phyloP scores from a whole-genome alignment of 2,888 invertebrate species.

The Macropis europaea region DNA sequence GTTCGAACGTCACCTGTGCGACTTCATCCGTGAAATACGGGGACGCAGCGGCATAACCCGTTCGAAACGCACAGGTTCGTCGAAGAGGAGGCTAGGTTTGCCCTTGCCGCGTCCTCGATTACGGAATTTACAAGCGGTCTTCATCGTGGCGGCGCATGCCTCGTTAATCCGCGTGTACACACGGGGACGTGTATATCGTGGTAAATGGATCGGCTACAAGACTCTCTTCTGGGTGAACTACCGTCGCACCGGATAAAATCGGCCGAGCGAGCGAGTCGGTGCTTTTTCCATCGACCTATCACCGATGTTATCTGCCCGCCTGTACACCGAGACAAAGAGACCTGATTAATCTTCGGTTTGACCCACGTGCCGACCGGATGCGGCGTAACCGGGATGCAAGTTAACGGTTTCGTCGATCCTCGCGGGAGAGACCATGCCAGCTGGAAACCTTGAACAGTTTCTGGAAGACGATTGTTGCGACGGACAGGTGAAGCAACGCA shows the following conservation, averaged over 20 bases:
- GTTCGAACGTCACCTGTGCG: constrained; percentile 7
- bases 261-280: constrained; percentile 5
- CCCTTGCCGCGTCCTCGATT: constrained; percentile 14
- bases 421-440: constrained; percentile 12
- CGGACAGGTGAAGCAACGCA: too few species aligned
- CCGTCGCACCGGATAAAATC: constrained; percentile 55
- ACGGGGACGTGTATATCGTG: constrained; percentile 20
- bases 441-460: too few species aligned
- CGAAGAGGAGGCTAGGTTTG: background rate
- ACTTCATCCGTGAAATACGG: constrained; percentile 20
- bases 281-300: constrained; percentile 59
- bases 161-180: constrained; percentile 34
- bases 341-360: constrained; percentile 62
- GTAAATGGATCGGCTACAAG: constrained; percentile 47
- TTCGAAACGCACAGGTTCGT: background rate
- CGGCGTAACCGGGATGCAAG: constrained; percentile 62
- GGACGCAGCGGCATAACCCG: constrained; percentile 13
- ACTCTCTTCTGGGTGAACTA: constrained; percentile 41
- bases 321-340: constrained; percentile 62
- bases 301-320: constrained; percentile 53
- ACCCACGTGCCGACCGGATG: constrained; percentile 61
- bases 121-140: constrained; percentile 30
- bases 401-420: constrained; percentile 59
- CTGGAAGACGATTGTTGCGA: too few species aligned
- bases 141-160: constrained; percentile 19